Base-by-base conservation (phyloP, 2,888 invertebrate genomes). In the Acleris emargana region DNA sequence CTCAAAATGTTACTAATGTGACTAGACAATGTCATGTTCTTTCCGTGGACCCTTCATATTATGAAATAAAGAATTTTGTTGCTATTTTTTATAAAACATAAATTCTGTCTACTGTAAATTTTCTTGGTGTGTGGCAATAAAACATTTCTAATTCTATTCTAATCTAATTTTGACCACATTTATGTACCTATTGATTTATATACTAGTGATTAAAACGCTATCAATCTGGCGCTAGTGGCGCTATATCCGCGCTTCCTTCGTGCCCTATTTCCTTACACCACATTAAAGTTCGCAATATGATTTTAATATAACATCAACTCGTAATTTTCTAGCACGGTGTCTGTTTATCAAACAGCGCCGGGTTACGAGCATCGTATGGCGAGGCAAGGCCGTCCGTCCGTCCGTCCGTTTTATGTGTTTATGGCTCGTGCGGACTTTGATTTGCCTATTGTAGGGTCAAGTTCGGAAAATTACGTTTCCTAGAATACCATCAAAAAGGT, bases 301-400 rank as follows among this genome's bases (percentile, higher is more conserved):
- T 64, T 62, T 43, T 58, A 69, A 69, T 57, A 62, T 55, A 51
- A 63, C 59, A 59, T 67, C 61, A 59, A 58, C 61, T 67, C 63
- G 67, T 67, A 64, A 66, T 68, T 67, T 67, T 67, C 47, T 52
- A 64, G 68, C 69, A 64, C 57, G 43, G 20, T 64, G 69, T 71
- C 51, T 67, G 69, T 71, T 70, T 68, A 67, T 57, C 66, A 62
- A 68, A 68, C 67, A 67, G 51, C 18, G 22, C 16, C 43, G 45
- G 62, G 59, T 57, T 55, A 57, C 57, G 60, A 66, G 45, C 60
- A 57, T 16, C 60, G 66, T 57, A 67, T 57, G 59, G 67, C 38
- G 58, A 57, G 54, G 52, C 67, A 63, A 67, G 67, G 67, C 62
- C 63, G 63, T 55, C 66, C 61, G 58, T 57, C 61, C 54, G 67